Evolutionary conservation across 2,797 vertebrate genomes (phyloP).

Genomic region (Ataeniobius toweri): DNA sequence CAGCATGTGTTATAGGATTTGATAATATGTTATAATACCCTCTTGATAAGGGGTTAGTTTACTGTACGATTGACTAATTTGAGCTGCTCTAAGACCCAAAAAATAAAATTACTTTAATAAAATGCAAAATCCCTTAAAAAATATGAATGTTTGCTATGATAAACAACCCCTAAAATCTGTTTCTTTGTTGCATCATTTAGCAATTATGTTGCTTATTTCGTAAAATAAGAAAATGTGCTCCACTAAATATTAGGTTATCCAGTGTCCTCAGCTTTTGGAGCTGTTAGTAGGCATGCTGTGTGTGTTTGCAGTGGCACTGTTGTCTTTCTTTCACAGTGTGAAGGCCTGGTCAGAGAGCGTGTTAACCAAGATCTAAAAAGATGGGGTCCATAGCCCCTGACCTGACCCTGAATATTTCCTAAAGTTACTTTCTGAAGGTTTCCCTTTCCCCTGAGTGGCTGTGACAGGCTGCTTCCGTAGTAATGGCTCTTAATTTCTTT

Average conservation of each 20-base stretch:
- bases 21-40: slow-evolving; percentile 42
- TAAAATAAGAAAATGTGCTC: slow-evolving; percentile 49
- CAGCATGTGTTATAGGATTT: slow-evolving; percentile 39
- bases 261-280: slow-evolving; percentile 62
- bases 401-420: slow-evolving; percentile 81
- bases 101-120: slow-evolving; percentile 32
- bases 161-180: slow-evolving; percentile 26
- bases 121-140: slow-evolving; percentile 23
- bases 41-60: slow-evolving; percentile 26
- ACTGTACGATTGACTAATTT: slow-evolving; percentile 32
- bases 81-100: slow-evolving; percentile 34
- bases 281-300: slow-evolving; percentile 72
- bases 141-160: slow-evolving; percentile 29
- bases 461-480: slow-evolving; percentile 82
- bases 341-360: slow-evolving; percentile 71
- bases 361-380: slow-evolving; percentile 74
- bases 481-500: slow-evolving; percentile 80
- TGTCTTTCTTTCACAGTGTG: slow-evolving; percentile 69
- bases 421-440: slow-evolving; percentile 76
- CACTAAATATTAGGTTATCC: slow-evolving; percentile 63
- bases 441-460: slow-evolving; percentile 75
- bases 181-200: slow-evolving; percentile 41
- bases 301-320: slow-evolving; percentile 71
- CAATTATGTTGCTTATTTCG: slow-evolving; percentile 42
- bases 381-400: slow-evolving; percentile 70